A percentile compares a stretch with the other conserved stretches of the same genome.
Conservation (phyloP, 2,797 vertebrate species). For the Sphaeramia orbicularis region DNA sequence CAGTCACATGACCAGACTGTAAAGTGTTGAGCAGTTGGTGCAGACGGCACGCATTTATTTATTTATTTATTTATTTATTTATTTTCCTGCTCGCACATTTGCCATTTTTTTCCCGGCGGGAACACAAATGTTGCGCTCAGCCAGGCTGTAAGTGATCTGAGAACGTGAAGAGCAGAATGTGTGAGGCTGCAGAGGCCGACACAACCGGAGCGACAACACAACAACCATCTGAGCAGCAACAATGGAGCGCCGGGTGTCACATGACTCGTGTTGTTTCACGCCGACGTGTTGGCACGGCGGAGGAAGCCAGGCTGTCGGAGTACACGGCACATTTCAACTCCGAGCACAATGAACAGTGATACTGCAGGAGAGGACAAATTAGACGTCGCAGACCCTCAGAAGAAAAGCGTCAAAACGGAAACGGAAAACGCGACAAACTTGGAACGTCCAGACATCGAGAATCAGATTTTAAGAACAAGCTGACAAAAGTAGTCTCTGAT, state of each 20-base stretch:
- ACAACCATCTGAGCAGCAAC: conserved; percentile 39
- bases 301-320: too few relatives aligned
- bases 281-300: too few relatives aligned
- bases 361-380: too few relatives aligned
- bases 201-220: conserved; percentile 28
- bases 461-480: too few relatives aligned
- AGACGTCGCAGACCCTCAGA: too few relatives aligned
- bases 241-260: background rate
- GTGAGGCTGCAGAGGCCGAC: conserved; percentile 31
- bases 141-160: conserved; percentile 2
- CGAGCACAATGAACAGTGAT: too few relatives aligned
- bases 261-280: too few relatives aligned
- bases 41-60: background rate
- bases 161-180: conserved; percentile 23
- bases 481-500: too few relatives aligned
- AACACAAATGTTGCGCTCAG: conserved; percentile 1
- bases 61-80: background rate
- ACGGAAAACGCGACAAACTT: too few relatives aligned
- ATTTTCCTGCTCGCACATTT: background rate
- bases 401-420: too few relatives aligned
- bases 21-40: background rate
- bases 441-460: too few relatives aligned
- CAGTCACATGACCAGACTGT: background rate
- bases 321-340: too few relatives aligned
- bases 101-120: background rate